Evolutionary conservation across 2,797 vertebrate genomes (phyloP).

Genomic region (Phrynocephalus vlangalii): DNA sequence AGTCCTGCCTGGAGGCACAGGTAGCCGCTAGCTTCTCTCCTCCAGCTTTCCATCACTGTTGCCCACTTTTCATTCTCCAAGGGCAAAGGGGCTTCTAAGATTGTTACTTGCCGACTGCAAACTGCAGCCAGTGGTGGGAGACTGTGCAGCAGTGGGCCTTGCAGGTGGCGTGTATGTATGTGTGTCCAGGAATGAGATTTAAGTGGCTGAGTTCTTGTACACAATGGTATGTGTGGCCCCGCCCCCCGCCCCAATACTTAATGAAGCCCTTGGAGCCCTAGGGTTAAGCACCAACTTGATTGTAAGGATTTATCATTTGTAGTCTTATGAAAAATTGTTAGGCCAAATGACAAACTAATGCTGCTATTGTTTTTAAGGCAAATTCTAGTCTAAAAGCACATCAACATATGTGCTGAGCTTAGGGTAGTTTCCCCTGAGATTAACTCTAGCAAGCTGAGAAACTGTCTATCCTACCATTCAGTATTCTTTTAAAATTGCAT

Average conservation of each 20-base stretch:
- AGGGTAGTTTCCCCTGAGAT: neutral
- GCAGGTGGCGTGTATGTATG: too few relatives aligned
- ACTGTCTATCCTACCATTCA: too few relatives aligned
- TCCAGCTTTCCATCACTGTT: neutral
- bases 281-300: neutral
- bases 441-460: too few relatives aligned
- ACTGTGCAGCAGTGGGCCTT: too few relatives aligned
- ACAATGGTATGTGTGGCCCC: neutral
- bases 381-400: too few relatives aligned
- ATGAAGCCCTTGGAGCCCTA: neutral
- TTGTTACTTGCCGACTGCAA: too few relatives aligned
- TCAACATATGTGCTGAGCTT: too few relatives aligned
- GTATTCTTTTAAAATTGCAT: neutral
- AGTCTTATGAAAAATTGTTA: neutral
- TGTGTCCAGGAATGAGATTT: neutral
- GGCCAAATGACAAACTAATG: too few relatives aligned
- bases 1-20: neutral
- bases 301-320: neutral
- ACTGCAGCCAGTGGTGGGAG: too few relatives aligned
- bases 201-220: neutral
- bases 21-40: neutral
- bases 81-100: too few relatives aligned
- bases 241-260: neutral
- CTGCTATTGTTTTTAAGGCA: neutral
- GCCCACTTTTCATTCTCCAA: too few relatives aligned